Evolutionary conservation across 2,113 vertebrate species (phyloP), one percentile per base, ranked within the genome.

Genomic region (Hiodon alosoides): DNA sequence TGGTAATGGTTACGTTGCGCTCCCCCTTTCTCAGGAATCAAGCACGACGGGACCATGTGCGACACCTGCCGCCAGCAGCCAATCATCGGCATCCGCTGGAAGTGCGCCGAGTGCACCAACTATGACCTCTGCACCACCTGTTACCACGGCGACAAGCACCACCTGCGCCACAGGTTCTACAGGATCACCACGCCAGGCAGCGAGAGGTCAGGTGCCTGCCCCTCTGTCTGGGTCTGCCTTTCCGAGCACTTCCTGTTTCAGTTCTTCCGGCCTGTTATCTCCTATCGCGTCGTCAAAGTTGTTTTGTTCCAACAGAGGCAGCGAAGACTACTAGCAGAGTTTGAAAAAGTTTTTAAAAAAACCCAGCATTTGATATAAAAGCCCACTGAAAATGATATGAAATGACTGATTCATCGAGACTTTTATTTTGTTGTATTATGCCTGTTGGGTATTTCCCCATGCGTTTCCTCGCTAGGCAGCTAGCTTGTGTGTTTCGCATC

Each of bases 61-160:
- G 97, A 99, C 85, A 99, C 97, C 48, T 99, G 97, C 85, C 93
- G 97, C 47, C 97, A 98, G 82, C 97, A 99, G 74, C 97, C 97
- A 13, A 99, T 99, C 89, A 99, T 99, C 79, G 97, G 97, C 67
- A 98, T 99, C 86, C 94, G 97, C 76, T 99, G 97, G 97, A 99
- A 99, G 81, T 99, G 97, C 88, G 97, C 97, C 0, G 97, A 99
- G 78, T 99, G 97, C 88, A 98, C 97, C 5, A 99, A 99, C 90
- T 99, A 99, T 64, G 97, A 99, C 83, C 91, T 99, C 82, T 99
- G 97, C 85, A 99, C 97, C 17, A 96, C 97, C 65, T 99, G 97
- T 87, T 99, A 99, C 85, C 97, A 99, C 1, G 97, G 97, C 78
- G 97, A 99, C 90, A 99, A 99, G 78, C 97, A 99, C 88, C 97